phyloP scores from a whole-genome alignment of 2,888 invertebrate species.

The Dicyrtomina minuta region DNA sequence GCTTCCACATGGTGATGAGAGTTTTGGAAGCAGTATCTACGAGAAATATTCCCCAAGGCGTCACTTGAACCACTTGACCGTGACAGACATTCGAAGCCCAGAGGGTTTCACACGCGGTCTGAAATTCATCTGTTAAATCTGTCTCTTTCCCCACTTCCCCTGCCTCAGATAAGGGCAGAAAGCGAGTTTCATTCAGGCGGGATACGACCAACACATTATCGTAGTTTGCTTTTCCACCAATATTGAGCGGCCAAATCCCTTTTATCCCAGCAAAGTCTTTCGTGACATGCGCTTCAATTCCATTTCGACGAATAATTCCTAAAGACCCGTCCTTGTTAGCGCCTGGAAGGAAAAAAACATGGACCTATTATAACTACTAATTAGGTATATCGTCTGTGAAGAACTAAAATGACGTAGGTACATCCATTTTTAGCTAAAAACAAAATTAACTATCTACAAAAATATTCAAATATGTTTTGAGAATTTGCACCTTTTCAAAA shows the following conservation, averaged over 20 bases:
- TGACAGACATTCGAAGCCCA: constrained; percentile 86
- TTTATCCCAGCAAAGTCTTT: constrained; percentile 96
- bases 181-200: constrained; percentile 88
- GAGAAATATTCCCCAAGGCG: constrained; percentile 71
- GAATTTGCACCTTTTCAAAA: too few species aligned
- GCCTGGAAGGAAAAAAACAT: too few species aligned
- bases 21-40: constrained; percentile 69
- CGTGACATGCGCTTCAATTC: constrained; percentile 95
- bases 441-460: too few species aligned
- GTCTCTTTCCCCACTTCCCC: constrained; percentile 98
- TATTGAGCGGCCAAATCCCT: constrained; percentile 94
- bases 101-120: constrained; percentile 89
- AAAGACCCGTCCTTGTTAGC: constrained; percentile 96
- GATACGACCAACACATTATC: constrained; percentile 92
- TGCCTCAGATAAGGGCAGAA: constrained; percentile 67
- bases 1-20: constrained; percentile 71
- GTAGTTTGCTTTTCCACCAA: constrained; percentile 63
- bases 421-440: too few species aligned
- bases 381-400: too few species aligned
- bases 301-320: constrained; percentile 95
- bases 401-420: too few species aligned
- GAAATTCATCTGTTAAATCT: constrained; percentile 86
- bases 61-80: constrained; percentile 78
- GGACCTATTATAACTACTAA: too few species aligned
- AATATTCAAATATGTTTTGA: too few species aligned